A percentile compares a stretch with the other conserved stretches of the same genome.
phyloP scores from a whole-genome alignment of 2,113 vertebrate species.

The Thamnophis sirtalis region DNA sequence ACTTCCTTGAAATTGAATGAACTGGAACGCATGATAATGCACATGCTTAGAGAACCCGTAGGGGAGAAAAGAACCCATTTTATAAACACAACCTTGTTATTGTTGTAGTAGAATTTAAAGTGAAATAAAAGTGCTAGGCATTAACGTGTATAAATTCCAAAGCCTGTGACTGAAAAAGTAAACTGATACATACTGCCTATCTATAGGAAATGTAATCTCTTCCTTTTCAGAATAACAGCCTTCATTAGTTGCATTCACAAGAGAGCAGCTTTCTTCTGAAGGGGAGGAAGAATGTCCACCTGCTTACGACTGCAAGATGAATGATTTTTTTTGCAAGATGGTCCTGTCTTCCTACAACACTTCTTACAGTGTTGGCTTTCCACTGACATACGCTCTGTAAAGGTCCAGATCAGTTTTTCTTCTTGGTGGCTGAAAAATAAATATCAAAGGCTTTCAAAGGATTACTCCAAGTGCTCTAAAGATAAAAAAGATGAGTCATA shows the following conservation, averaged over 20 bases:
- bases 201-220: slow-evolving; percentile 37
- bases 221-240: slow-evolving; percentile 41
- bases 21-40: slow-evolving; percentile 15
- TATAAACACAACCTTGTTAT: slow-evolving; percentile 18
- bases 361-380: slow-evolving; percentile 33
- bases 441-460: slow-evolving; percentile 61
- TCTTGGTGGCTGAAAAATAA: slow-evolving; percentile 55
- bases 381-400: slow-evolving; percentile 44
- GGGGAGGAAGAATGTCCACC: neutral
- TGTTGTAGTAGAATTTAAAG: slow-evolving; percentile 10
- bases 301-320: slow-evolving; percentile 42
- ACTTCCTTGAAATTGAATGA: slow-evolving; percentile 17
- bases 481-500: slow-evolving; percentile 49
- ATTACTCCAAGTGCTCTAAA: slow-evolving; percentile 54
- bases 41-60: slow-evolving; percentile 23
- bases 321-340: slow-evolving; percentile 25
- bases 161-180: slow-evolving; percentile 26
- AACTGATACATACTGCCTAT: slow-evolving; percentile 35
- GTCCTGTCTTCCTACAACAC: slow-evolving; percentile 32
- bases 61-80: neutral
- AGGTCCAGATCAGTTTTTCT: slow-evolving; percentile 47
- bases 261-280: slow-evolving; percentile 24
- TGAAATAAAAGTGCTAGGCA: slow-evolving; percentile 9
- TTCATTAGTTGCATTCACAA: slow-evolving; percentile 18
- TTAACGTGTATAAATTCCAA: slow-evolving; percentile 14